These are phyloP conservation scores for Pinctada fucata DNA, from an alignment of 2,888 invertebrate genomes.

Conservation along the genomic window DNA sequence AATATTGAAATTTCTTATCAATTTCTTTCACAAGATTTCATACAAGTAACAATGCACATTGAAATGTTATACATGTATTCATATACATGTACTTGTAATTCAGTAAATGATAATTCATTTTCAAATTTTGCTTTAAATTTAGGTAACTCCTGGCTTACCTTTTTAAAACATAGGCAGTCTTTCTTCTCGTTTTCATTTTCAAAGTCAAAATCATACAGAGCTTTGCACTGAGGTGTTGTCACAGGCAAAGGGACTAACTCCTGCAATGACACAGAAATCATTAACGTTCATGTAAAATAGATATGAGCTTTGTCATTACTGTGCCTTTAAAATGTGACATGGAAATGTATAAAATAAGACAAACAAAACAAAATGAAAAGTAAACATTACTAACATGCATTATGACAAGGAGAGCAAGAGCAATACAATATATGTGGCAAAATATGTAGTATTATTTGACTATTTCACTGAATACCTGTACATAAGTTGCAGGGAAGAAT, in stretches of 20 bases:
- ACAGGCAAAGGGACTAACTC: conserved; percentile 81
- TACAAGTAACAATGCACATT: too few relatives aligned
- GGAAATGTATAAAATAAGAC: not conserved
- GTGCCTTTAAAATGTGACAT: not conserved
- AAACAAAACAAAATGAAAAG: not conserved
- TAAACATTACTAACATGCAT: too few relatives aligned
- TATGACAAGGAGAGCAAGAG: too few relatives aligned
- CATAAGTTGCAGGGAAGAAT: conserved; percentile 95
- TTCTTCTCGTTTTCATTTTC: conserved; percentile 82
- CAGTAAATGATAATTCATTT: too few relatives aligned
- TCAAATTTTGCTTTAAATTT: too few relatives aligned
- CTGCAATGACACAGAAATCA: conserved; percentile 51
- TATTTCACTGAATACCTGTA: conserved; percentile 81
- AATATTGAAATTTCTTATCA: too few relatives aligned
- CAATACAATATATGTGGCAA: too few relatives aligned
- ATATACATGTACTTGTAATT: too few relatives aligned
- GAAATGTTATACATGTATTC: too few relatives aligned
- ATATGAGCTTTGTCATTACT: not conserved
- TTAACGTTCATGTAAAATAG: not conserved
- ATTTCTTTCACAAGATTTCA: too few relatives aligned
- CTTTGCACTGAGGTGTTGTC: conserved; percentile 86
- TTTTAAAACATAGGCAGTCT: conserved; percentile 92
- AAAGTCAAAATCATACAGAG: conserved; percentile 73
- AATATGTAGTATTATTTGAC: too few relatives aligned
- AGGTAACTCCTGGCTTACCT: conserved; percentile 79